These are phyloP conservation scores for Parauchenoglanis ngamensis DNA, from an alignment of 2,797 vertebrate genomes.

Conservation along the genomic window DNA sequence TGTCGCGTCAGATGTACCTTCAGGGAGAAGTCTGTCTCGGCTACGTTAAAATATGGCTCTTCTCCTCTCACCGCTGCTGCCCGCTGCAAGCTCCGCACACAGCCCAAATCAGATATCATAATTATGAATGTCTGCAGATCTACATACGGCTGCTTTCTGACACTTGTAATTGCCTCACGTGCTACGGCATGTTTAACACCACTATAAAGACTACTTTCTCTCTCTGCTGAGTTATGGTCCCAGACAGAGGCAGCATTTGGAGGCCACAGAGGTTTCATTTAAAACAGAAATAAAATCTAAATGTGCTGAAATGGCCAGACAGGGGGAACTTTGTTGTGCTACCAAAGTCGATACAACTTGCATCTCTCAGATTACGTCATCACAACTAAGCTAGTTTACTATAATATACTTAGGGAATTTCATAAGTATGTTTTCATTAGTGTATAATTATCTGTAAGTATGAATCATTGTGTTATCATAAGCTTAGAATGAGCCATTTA, in stretches of 20 bases:
- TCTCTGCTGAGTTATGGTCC: conserved; percentile 69
- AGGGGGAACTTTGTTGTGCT: conserved; percentile 53
- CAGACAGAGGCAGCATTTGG: conserved; percentile 55
- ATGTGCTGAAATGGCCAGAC: conserved; percentile 61
- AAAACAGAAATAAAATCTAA: conserved; percentile 55
- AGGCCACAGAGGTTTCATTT: conserved; percentile 70
- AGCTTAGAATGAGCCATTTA: no score
- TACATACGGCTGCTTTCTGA: conserved; percentile 72
- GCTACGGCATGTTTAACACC: conserved; percentile 72
- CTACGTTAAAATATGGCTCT: conserved; percentile 76
- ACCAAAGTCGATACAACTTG: background rate
- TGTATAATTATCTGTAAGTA: no score
- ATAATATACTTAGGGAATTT: background rate
- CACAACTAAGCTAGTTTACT: background rate
- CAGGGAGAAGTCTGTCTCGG: conserved; percentile 78
- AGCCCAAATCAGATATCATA: conserved; percentile 60
- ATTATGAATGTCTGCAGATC: conserved; percentile 78
- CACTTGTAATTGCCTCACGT: conserved; percentile 78
- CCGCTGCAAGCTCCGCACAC: conserved; percentile 53
- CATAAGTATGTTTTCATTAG: no score
- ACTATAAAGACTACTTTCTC: conserved; percentile 67
- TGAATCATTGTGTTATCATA: no score
- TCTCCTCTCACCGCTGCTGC: conserved; percentile 57
- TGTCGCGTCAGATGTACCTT: conserved; percentile 81
- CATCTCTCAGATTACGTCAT: background rate